A percentile compares a stretch with the other conserved stretches of the same genome.
Conservation (phyloP, 2,888 invertebrate species). For the Teinopalpus imperialis region DNA sequence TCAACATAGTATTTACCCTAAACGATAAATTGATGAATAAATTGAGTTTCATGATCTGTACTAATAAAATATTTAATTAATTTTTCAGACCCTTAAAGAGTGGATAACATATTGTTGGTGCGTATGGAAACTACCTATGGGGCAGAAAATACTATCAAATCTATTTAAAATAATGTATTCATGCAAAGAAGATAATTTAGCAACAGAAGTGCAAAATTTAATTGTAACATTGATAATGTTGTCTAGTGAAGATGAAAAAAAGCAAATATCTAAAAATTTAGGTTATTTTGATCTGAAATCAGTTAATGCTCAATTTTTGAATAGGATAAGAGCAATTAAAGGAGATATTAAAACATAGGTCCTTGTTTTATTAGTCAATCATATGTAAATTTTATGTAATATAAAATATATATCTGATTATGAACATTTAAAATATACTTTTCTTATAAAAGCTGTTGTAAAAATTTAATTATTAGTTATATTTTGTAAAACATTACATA, state of each 20-base stretch:
- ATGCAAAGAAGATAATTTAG: slow-evolving; percentile 43
- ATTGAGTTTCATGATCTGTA: no score
- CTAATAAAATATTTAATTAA: no score
- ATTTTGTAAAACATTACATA: slow-evolving; percentile 59
- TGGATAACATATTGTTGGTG: slow-evolving; percentile 70
- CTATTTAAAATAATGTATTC: slow-evolving; percentile 60
- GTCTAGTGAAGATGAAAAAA: slow-evolving; percentile 47
- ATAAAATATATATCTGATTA: no score
- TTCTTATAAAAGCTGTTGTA: no score
- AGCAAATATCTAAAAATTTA: slow-evolving; percentile 42
- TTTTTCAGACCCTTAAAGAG: slow-evolving; percentile 58
- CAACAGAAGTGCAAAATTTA: slow-evolving; percentile 45
- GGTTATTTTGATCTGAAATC: slow-evolving; percentile 34
- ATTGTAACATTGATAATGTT: slow-evolving; percentile 52
- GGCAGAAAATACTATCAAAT: slow-evolving; percentile 52
- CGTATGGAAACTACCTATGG: slow-evolving; percentile 51
- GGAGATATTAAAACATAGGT: slow-evolving; percentile 37
- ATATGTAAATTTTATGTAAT: no score
- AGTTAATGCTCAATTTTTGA: slow-evolving; percentile 40
- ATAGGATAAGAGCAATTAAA: slow-evolving; percentile 49
- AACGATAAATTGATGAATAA: no score
- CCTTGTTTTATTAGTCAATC: slow-evolving; percentile 20
- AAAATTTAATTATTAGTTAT: slow-evolving; percentile 33
- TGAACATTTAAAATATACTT: no score
- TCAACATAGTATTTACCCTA: no score